Percentiles rank a stretch among this genome's conserved stretches.
Evolutionary conservation across 2,888 invertebrate species (phyloP).

Genomic region (Cecidostiba fungosa): DNA sequence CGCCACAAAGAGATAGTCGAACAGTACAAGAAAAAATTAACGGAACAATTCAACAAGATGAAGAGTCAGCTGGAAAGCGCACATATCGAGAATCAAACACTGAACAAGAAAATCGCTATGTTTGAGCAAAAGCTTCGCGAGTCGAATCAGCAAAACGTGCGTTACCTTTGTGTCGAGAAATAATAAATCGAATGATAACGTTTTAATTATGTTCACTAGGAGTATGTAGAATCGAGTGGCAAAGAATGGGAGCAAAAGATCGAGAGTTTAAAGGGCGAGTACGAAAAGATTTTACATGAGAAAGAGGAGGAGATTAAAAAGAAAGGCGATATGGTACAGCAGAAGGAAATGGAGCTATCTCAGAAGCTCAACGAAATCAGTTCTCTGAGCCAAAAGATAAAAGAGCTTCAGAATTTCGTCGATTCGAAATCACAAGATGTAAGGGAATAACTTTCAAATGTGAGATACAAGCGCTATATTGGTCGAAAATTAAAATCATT

Average conservation of each 20-base stretch:
- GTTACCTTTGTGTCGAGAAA: neutral
- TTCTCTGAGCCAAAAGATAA: slow-evolving; percentile 68
- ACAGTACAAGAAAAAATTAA: slow-evolving; percentile 66
- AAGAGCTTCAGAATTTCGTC: slow-evolving; percentile 70
- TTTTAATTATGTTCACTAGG: slow-evolving; percentile 60
- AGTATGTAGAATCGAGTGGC: slow-evolving; percentile 65
- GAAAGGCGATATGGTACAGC: slow-evolving; percentile 68
- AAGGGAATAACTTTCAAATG: neutral
- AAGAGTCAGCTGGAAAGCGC: slow-evolving; percentile 65
- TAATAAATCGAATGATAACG: neutral
- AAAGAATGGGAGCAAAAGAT: slow-evolving; percentile 67
- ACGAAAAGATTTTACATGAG: slow-evolving; percentile 68
- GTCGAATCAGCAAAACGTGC: slow-evolving; percentile 69
- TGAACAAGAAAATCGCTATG: slow-evolving; percentile 62
- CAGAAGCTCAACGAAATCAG: slow-evolving; percentile 68
- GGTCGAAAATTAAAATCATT: neutral
- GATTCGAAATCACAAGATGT: slow-evolving; percentile 73
- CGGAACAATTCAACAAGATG: slow-evolving; percentile 65
- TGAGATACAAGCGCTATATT: neutral
- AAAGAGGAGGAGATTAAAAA: slow-evolving; percentile 68
- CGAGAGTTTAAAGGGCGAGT: slow-evolving; percentile 65
- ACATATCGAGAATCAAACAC: slow-evolving; percentile 64
- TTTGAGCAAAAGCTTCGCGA: slow-evolving; percentile 69
- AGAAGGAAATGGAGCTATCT: slow-evolving; percentile 68
- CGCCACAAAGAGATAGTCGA: slow-evolving; percentile 67